Conservation (phyloP, 2,113 vertebrate genomes). For the Telmatochromis sp. region DNA sequence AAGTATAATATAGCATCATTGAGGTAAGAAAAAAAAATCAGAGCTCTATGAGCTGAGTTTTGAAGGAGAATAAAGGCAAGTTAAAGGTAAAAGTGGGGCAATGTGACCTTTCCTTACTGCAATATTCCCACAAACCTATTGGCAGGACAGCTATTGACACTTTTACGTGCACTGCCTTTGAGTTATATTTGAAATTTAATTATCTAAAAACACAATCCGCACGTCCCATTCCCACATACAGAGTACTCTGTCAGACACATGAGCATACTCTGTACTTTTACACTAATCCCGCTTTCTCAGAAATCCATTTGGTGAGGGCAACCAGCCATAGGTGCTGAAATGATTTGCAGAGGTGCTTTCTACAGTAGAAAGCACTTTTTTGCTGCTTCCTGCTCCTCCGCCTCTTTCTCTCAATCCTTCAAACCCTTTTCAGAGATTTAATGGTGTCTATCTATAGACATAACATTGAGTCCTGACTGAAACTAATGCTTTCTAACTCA, state of each 20-base stretch:
- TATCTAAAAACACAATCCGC: background rate
- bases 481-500: constrained; percentile 42
- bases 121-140: constrained; percentile 27
- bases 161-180: background rate
- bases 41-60: background rate
- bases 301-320: constrained; percentile 34
- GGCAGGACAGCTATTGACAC: background rate
- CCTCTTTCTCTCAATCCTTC: background rate
- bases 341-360: background rate
- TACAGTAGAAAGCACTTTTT: background rate
- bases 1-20: background rate
- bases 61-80: background rate
- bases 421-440: constrained; percentile 22
- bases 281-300: constrained; percentile 36
- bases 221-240: background rate
- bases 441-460: constrained; percentile 37
- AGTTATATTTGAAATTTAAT: constrained; percentile 24
- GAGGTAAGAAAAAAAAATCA: background rate
- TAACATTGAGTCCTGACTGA: constrained; percentile 44
- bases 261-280: background rate
- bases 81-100: background rate
- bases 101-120: constrained; percentile 15
- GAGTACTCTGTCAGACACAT: background rate
- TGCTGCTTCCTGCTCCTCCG: background rate
- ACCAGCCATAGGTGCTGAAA: constrained; percentile 27